Evolutionary conservation across 2,113 vertebrate genomes (phyloP).

Genomic region (Barnardius zonarius): DNA sequence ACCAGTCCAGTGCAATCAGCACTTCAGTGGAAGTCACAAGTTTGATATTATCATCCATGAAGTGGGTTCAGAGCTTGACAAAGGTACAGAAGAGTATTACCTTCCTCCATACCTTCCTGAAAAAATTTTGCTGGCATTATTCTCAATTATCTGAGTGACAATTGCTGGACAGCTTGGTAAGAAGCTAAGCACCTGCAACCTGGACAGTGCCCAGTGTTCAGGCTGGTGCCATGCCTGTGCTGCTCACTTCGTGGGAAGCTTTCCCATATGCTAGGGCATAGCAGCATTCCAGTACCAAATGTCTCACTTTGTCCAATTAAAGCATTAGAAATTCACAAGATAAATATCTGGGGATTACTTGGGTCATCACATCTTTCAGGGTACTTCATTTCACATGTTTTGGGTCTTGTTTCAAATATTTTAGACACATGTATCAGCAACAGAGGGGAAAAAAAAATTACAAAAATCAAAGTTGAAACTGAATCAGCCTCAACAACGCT

Average conservation of each 20-base stretch:
- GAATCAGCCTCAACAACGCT: rapidly evolving
- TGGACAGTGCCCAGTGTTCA: background rate
- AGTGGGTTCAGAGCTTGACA: background rate
- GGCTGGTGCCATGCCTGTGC: background rate
- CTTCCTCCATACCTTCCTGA: background rate
- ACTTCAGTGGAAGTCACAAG: background rate
- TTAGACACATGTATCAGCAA: background rate
- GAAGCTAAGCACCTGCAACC: background rate
- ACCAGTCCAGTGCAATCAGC: background rate
- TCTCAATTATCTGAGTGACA: background rate
- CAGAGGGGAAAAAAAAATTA: background rate
- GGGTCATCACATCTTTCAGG: background rate
- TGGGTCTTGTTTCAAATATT: background rate
- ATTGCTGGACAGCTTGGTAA: background rate
- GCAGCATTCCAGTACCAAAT: background rate
- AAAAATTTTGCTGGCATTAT: background rate
- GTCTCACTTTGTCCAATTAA: background rate
- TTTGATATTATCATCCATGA: rapidly evolving
- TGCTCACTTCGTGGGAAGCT: background rate
- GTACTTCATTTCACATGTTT: background rate
- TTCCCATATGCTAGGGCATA: background rate
- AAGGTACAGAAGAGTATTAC: background rate
- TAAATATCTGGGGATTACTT: background rate
- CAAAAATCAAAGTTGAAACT: background rate
- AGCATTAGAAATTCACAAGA: background rate